Percentiles rank a stretch among this genome's conserved stretches.
These are phyloP conservation scores for Cryptus armator DNA, from an alignment of 2,888 invertebrate genomes.

Conservation along the genomic window DNA sequence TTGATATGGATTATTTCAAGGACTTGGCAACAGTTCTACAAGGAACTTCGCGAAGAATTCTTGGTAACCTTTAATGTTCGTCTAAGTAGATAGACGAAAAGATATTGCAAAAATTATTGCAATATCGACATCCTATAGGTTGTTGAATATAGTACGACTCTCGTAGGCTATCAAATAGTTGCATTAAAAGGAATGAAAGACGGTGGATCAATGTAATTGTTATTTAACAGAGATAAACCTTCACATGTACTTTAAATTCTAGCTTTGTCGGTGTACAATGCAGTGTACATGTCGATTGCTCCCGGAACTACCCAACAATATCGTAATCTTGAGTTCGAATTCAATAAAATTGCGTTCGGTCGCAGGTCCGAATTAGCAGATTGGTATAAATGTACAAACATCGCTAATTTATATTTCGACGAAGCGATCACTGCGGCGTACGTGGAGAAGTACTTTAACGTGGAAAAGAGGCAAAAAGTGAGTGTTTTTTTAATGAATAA, in stretches of 20 bases:
- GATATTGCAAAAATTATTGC: no score
- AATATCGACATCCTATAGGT: no score
- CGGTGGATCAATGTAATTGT: neutral
- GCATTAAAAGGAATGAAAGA: no score
- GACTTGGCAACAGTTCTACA: conserved; percentile 87
- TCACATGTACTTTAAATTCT: conserved; percentile 72
- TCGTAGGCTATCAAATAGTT: no score
- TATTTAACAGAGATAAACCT: no score
- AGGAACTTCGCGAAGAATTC: conserved; percentile 86
- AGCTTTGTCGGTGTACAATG: conserved; percentile 92
- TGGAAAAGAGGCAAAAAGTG: conserved; percentile 87
- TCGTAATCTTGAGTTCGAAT: conserved; percentile 88
- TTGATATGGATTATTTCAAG: conserved; percentile 89
- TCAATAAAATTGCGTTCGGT: conserved; percentile 89
- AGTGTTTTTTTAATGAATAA: conserved; percentile 19
- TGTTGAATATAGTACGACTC: no score
- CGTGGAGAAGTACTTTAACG: conserved; percentile 88
- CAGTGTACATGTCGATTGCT: conserved; percentile 88
- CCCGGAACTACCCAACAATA: conserved; percentile 88
- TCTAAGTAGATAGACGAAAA: no score
- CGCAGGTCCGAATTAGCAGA: conserved; percentile 89
- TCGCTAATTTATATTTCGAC: conserved; percentile 89
- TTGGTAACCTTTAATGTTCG: conserved; percentile 85
- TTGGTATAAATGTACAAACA: conserved; percentile 89
- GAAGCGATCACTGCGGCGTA: conserved; percentile 89